Conservation (phyloP, 2,797 vertebrate species). For the Syncerus caffer region DNA sequence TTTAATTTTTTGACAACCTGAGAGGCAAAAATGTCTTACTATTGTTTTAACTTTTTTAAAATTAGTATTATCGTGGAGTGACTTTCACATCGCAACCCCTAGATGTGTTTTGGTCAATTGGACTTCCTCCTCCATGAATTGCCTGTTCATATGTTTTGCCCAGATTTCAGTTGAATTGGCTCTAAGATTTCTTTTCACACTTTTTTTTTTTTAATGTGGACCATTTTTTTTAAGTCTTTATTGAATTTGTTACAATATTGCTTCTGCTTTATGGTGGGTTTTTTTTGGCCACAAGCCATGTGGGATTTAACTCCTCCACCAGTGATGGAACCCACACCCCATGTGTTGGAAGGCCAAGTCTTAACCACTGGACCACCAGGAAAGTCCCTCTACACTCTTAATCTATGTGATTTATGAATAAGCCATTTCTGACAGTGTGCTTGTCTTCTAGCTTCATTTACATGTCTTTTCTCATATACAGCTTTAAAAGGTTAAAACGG, state of each 20-base stretch:
- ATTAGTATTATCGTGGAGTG: not conserved
- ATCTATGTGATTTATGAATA: not conserved
- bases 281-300: not conserved
- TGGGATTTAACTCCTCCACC: not conserved
- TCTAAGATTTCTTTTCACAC: not conserved
- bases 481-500: not conserved
- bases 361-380: not conserved
- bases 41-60: not conserved
- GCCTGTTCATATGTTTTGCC: not conserved
- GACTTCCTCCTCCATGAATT: not conserved
- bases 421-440: not conserved
- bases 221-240: not conserved
- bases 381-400: not conserved
- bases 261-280: not conserved
- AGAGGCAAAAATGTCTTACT: not conserved
- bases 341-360: not conserved
- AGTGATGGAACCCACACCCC: not conserved
- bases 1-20: not conserved
- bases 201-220: not conserved
- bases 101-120: not conserved
- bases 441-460: not conserved
- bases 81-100: not conserved
- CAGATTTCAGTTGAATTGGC: not conserved
- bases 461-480: not conserved
- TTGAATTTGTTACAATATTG: not conserved